Evolutionary conservation across 2,113 vertebrate genomes (phyloP), one percentile per base, ranked within the genome.

Genomic region (Lepus americanus): DNA sequence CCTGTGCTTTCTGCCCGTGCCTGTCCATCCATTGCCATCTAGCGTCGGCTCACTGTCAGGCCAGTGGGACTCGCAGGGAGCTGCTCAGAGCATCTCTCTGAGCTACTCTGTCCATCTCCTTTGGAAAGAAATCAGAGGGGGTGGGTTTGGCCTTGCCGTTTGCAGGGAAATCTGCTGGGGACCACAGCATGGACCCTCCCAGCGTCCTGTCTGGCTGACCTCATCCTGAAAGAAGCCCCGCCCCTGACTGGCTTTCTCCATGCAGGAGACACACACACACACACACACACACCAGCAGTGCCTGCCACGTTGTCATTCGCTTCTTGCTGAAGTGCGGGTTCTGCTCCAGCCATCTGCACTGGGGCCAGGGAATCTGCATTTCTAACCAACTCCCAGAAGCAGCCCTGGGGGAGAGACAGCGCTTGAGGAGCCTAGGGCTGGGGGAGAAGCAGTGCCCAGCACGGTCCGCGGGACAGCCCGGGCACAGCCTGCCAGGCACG

Each of bases 1-100:
- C 10, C 49, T 78, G 53, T 79, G 94, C 94, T 97, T 95, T 9
- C 95, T 73, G 93, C n/a, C 19, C 9, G 59, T 85, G 20, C 33
- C 74, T 12, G 97, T 96, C 96, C 95, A 69, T 64, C 49, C 27
- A 96, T 44, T 95, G 98, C 98, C 98, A 98, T 59, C 98, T 98
- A 98, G 98, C 0, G 98, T 97, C 10, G 4, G 25, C 95, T 83
- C 8, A 0, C 59, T 72, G 95, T 70, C 83, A 76, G 31, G 4
- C 22, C 85, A 3, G 39, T 95, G 89, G 14, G 6, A 20, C 39
- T 59, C 88, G 86, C 85, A 0, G 44, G 78, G 59, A 80, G 16
- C 8, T 27, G 63, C 79, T 66, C 13, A 17, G 9, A 78, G 63
- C 49, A 17, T 79, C 66, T 89, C 80, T 64, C 20, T 9, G 39